A percentile compares a stretch with the other conserved stretches of the same genome.
These are phyloP conservation scores for cat (Felis catus) DNA, from an alignment of 2,113 vertebrate species.

Conservation along the genomic window F.catus_Fca126_mat1.0 CM031417.1:36188001-36188500, in stretches of 20 bases:
- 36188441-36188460: neutral
- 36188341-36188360: conserved; percentile 40
- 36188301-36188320: neutral
- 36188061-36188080: conserved; percentile 5
- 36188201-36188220: neutral
- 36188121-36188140: conserved; percentile 23
- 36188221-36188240: neutral
- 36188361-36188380: neutral
- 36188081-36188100: neutral
- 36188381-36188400: neutral
- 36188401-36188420: neutral
- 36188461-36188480: neutral
- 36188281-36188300: neutral
- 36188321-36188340: neutral
- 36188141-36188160: neutral
- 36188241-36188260: neutral
- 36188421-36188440: neutral
- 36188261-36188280: neutral
- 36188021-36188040: conserved; percentile 16
- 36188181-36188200: neutral
- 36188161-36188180: neutral
- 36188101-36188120: neutral
- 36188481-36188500: neutral
- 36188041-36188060: neutral
- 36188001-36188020: neutral